phyloP scores from a whole-genome alignment of 2,113 vertebrate genomes.

The Centropus bengalensis region DNA sequence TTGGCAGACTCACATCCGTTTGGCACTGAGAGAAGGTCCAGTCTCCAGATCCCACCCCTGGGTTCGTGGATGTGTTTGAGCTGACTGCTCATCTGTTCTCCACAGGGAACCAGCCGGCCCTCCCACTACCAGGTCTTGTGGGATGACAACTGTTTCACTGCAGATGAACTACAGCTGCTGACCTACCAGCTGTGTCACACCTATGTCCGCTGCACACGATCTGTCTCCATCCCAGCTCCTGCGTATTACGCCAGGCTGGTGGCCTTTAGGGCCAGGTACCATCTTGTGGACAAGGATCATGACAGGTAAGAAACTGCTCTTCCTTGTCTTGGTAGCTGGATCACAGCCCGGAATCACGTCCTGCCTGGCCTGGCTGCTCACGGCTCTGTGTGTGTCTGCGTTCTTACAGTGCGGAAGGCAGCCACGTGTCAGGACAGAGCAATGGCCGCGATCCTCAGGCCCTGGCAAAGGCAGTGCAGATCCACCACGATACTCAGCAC shows the following conservation, averaged over 20 bases:
- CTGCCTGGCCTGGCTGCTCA: neutral
- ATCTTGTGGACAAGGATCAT: constrained; percentile 99
- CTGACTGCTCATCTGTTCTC: neutral
- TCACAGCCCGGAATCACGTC: accelerated
- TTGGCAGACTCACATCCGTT: neutral
- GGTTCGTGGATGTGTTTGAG: neutral
- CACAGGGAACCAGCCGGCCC: constrained; percentile 96
- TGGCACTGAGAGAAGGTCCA: neutral
- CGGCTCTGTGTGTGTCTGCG: constrained; percentile 4
- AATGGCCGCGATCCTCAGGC: constrained; percentile 97
- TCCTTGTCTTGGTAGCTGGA: accelerated
- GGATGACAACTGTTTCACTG: constrained; percentile 99
- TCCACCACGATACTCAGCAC: constrained; percentile 98
- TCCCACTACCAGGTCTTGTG: constrained; percentile 99
- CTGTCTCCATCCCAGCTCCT: constrained; percentile 95
- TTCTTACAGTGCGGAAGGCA: constrained; percentile 91
- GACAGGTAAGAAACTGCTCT: constrained; percentile 86
- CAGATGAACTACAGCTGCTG: constrained; percentile 94
- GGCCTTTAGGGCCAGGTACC: constrained; percentile 95
- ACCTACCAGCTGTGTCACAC: constrained; percentile 99
- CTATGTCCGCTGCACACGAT: constrained; percentile 95
- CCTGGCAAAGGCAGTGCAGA: constrained; percentile 97
- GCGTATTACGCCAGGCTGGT: constrained; percentile 97
- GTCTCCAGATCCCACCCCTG: neutral
- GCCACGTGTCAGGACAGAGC: constrained; percentile 97